These are phyloP conservation scores for Hypena proboscidalis DNA, from an alignment of 2,888 invertebrate species.

Conservation along the genomic window DNA sequence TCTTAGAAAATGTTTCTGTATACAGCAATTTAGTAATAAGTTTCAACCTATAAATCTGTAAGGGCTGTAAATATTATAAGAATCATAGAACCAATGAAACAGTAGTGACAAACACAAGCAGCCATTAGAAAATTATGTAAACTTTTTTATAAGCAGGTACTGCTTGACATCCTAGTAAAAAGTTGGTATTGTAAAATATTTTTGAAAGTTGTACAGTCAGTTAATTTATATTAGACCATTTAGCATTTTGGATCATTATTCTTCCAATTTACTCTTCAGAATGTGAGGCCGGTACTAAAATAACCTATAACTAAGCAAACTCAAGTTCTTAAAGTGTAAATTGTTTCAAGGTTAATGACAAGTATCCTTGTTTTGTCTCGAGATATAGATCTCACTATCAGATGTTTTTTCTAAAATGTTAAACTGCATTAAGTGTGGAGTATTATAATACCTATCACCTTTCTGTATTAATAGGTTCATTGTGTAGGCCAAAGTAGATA, in stretches of 20 bases:
- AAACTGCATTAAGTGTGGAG: not conserved
- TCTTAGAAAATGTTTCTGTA: slow-evolving; percentile 36
- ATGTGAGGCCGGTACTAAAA: slow-evolving; percentile 20
- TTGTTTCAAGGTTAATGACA: slow-evolving; percentile 13
- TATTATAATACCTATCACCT: slow-evolving; percentile 1
- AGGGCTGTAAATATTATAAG: slow-evolving; percentile 29
- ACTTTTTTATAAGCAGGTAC: slow-evolving; percentile 24
- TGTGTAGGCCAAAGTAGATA: slow-evolving; percentile 13
- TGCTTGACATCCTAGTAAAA: slow-evolving; percentile 6
- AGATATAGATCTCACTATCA: slow-evolving; percentile 1
- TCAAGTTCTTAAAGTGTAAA: slow-evolving; percentile 8
- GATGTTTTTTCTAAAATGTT: not conserved
- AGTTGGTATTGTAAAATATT: slow-evolving; percentile 23
- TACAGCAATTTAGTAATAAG: slow-evolving; percentile 30
- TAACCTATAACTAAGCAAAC: not conserved
- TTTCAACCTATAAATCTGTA: slow-evolving; percentile 23
- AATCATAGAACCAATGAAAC: slow-evolving; percentile 6
- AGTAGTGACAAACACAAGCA: slow-evolving; percentile 21
- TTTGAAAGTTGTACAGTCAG: slow-evolving; percentile 30
- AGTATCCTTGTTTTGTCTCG: slow-evolving; percentile 13
- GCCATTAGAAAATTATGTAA: slow-evolving; percentile 27
- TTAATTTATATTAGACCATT: slow-evolving; percentile 27
- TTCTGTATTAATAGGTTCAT: slow-evolving; percentile 8
- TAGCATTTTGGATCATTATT: slow-evolving; percentile 25
- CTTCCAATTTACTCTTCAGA: slow-evolving; percentile 23